Evolutionary conservation across 2,888 invertebrate genomes (phyloP).

Genomic region (Dolomedes plantarius): DNA sequence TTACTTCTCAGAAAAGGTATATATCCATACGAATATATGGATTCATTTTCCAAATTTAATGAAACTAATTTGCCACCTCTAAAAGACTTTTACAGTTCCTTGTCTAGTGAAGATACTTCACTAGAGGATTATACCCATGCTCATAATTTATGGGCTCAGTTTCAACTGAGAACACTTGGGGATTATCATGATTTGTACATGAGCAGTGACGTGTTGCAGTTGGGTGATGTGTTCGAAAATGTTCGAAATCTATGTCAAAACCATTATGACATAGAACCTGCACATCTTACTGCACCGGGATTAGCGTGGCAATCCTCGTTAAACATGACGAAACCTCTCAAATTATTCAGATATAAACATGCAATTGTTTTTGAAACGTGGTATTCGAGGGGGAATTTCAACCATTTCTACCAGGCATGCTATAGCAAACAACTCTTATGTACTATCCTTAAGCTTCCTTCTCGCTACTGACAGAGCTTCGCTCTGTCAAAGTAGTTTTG

Average conservation of each 20-base stretch:
- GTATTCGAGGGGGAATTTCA: slow-evolving; percentile 53
- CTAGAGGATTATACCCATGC: too few species aligned
- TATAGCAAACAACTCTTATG: too few species aligned
- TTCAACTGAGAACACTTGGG: slow-evolving; percentile 69
- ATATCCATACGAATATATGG: too few species aligned
- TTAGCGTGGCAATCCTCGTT: slow-evolving; percentile 50
- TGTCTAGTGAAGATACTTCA: not conserved
- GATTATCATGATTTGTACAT: slow-evolving; percentile 74
- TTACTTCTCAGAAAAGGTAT: too few species aligned
- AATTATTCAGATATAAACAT: slow-evolving; percentile 73
- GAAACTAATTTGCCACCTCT: not conserved
- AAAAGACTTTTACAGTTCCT: not conserved
- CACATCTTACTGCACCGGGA: slow-evolving; percentile 72
- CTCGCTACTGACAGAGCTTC: too few species aligned
- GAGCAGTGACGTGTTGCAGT: slow-evolving; percentile 70
- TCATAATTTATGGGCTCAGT: slow-evolving; percentile 15
- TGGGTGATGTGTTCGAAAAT: slow-evolving; percentile 74
- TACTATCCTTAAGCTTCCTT: too few species aligned
- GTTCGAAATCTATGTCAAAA: slow-evolving; percentile 73
- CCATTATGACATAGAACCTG: slow-evolving; percentile 73
- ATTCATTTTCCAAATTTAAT: too few species aligned
- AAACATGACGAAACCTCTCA: slow-evolving; percentile 61
- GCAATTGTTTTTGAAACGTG: slow-evolving; percentile 65
- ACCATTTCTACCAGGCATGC: not conserved
- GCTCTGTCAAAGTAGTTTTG: too few species aligned